Evolutionary conservation across 2,113 vertebrate species (phyloP).

Genomic region (Ondatra zibethicus): DNA sequence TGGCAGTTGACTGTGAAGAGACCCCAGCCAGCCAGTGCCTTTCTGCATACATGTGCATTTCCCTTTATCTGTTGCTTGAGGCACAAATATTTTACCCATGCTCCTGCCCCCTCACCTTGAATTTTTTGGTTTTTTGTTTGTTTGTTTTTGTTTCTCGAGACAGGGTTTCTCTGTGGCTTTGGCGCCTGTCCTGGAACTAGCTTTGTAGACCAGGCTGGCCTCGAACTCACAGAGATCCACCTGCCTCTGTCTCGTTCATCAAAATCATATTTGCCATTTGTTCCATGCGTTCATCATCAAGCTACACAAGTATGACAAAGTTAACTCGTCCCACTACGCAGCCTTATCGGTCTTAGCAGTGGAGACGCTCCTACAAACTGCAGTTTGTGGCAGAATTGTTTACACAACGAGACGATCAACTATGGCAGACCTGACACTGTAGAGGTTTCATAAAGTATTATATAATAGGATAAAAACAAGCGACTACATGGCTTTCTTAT

Average conservation of each 20-base stretch:
- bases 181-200: too few relatives aligned
- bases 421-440: background rate
- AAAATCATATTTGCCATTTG: constrained; percentile 85
- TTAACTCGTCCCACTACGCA: constrained; percentile 13
- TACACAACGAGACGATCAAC: background rate
- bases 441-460: background rate
- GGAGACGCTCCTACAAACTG: constrained; percentile 11
- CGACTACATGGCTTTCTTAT: background rate
- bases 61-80: background rate
- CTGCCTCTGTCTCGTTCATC: too few relatives aligned
- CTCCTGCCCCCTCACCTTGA: background rate
- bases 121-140: too few relatives aligned
- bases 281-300: constrained; percentile 88
- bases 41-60: background rate
- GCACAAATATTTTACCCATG: background rate
- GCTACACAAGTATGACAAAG: constrained; percentile 81
- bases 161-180: too few relatives aligned
- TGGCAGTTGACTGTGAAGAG: background rate
- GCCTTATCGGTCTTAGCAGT: background rate
- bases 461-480: background rate
- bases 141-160: too few relatives aligned
- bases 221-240: too few relatives aligned
- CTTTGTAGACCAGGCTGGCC: too few relatives aligned
- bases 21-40: background rate
- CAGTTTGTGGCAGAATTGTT: background rate